Base-by-base conservation (phyloP, 2,888 invertebrate genomes). In the Agonopterix heracliana region DNA sequence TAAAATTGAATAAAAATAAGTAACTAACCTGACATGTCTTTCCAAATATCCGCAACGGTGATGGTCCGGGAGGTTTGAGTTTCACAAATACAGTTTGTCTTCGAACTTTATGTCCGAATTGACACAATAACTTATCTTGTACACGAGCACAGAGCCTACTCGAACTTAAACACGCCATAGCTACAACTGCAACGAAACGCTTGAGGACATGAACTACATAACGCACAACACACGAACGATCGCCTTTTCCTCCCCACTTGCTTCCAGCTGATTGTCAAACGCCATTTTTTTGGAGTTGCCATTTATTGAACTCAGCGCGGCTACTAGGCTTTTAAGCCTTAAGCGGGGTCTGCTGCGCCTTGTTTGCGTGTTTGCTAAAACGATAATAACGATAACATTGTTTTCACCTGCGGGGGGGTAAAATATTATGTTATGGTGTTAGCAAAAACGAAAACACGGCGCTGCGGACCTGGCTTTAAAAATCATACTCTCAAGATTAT, bases 131-230 rank as follows among this genome's bases (percentile, higher is more conserved):
- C 91, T 93, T 93, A 90, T 93, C 93, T 80, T 91, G 91, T 82
- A 93, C 92, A 89, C 93, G 93, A 90, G 91, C 92, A 93, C 93
- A 94, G 87, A 94, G 91, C 91, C 93, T 92, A 91, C 93, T 92
- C 90, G 93, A 92, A 90, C 93, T 92, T 91, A 93, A 90, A 92
- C 93, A 93, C 92, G 94, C 94, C 94, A 94, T 94, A 91, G 92
- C 91, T 90, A 91, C 91, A 90, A 93, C 92, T 91, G 91, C 90
- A 92, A 90, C 92, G 91, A 91, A 85, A 82, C 84, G 86, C 85
- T 88, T 78, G 81, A 82, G 78, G 77, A 89, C 83, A 83, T 86
- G 81, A 80, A 88, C 88, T 88, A 84, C 87, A 78, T 83, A 78
- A 76, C 78, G 72, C 64, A 75, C 70, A 77, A 69, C 75, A 74